Evolutionary conservation across 2,113 vertebrate genomes (phyloP).

Genomic region (Odontophorus gujanensis): DNA sequence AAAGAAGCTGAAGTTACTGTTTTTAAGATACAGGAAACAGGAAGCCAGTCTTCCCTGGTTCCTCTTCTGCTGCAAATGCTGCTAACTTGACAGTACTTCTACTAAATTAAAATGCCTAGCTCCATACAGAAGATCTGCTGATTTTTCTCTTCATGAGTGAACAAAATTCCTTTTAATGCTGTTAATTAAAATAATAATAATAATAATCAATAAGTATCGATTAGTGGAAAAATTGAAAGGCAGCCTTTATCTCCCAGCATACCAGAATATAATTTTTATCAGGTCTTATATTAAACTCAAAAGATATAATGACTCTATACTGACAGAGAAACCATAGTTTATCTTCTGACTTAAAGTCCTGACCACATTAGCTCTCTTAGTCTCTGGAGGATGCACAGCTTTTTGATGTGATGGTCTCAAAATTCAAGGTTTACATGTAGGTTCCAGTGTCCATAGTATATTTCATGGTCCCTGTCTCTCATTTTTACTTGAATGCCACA

Average conservation of each 20-base stretch:
- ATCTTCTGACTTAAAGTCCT: neutral
- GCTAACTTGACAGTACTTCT: neutral
- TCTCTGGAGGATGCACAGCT: neutral
- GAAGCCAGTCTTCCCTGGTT: neutral
- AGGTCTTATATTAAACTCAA: neutral
- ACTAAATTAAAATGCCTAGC: neutral
- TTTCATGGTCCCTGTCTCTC: neutral
- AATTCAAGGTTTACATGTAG: neutral
- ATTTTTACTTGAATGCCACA: neutral
- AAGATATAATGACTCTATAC: neutral
- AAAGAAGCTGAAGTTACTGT: neutral
- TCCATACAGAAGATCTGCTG: neutral
- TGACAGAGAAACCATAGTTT: neutral
- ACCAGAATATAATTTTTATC: neutral
- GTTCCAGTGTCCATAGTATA: neutral
- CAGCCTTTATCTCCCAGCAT: neutral
- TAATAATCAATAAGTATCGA: neutral
- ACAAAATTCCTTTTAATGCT: neutral
- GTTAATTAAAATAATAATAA: neutral
- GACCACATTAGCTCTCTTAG: accelerated
- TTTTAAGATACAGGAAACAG: neutral
- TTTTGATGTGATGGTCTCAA: neutral
- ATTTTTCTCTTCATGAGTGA: neutral
- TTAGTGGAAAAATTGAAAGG: neutral
- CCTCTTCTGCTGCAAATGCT: neutral